Evolutionary conservation across 2,888 invertebrate species (phyloP), one percentile per base, ranked within the genome.

Genomic region (Agapetus fuscipes): DNA sequence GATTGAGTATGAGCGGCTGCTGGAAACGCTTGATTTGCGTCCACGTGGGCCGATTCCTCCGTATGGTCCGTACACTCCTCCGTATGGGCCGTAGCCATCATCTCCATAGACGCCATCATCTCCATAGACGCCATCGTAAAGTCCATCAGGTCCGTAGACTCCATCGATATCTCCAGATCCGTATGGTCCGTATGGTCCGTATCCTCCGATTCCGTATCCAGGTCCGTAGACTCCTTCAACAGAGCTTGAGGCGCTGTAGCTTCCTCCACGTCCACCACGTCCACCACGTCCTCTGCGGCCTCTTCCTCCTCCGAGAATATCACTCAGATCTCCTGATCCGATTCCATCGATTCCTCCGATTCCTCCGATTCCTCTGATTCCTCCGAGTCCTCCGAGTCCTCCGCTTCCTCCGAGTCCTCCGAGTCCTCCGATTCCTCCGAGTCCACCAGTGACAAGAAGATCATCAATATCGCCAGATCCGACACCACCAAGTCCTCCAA

Each of bases 401-500:
- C 32, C 12, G 2, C 3, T 12, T 13, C 17, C 29, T 13, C 28
- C 16, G 14, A 11, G 17, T 12, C 32, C 24, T 12, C 37, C 13
- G 20, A 33, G 17, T 2, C 20, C 16, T 27, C 12, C 16, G 28
- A 12, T 14, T 13, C 24, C 32, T n/a, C 32, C 32, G 25, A n/a
- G 32, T 24, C 32, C 32, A 2, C 26, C 28, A n/a, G n/a, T n/a
- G n/a, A n/a, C n/a, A n/a, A n/a, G n/a, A n/a, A n/a, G n/a, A n/a
- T n/a, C n/a, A n/a, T n/a, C n/a, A n/a, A n/a, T n/a, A n/a, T n/a
- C n/a, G n/a, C n/a, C n/a, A n/a, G n/a, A n/a, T n/a, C n/a, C n/a
- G 3, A 20, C 25, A 13, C 40, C 40, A 12, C 30, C 15, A 3
- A 32, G 37, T 20, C 37, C 37, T 17, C 37, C 30, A 17, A n/a